These are phyloP conservation scores for Galendromus occidentalis DNA, from an alignment of 1,140 invertebrate species.

Conservation along the genomic window DNA sequence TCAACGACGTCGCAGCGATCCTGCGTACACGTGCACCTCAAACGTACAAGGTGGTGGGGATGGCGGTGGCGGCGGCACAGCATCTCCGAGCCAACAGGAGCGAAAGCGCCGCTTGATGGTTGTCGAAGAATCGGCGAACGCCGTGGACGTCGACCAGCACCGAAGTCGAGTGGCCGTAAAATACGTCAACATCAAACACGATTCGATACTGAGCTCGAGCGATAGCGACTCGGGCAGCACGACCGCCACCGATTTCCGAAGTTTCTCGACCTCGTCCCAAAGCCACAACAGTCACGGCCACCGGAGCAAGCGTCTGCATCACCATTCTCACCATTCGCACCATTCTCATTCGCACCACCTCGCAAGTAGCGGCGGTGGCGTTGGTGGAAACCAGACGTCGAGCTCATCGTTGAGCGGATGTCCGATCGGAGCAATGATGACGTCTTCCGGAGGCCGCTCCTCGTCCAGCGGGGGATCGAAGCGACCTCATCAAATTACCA, in stretches of 20 bases:
- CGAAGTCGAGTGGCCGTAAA: conserved; percentile 11
- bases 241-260: background rate
- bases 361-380: too few species aligned
- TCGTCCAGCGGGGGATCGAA: background rate
- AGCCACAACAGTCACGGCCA: background rate
- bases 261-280: background rate
- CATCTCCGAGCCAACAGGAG: conserved; percentile 14
- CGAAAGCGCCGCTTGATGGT: conserved; percentile 16
- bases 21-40: background rate
- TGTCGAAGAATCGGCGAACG: conserved; percentile 11
- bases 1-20: conserved; percentile 6
- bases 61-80: too few species aligned
- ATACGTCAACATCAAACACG: conserved; percentile 14
- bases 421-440: too few species aligned
- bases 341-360: too few species aligned
- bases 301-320: background rate
- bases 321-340: background rate
- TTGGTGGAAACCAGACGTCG: too few species aligned
- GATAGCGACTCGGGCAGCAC: conserved; percentile 20
- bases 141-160: conserved; percentile 18
- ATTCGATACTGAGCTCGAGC: conserved; percentile 21
- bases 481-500: conserved; percentile 10
- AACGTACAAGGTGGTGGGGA: too few species aligned
- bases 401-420: too few species aligned
- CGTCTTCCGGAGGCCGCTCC: too few species aligned